Base-by-base conservation (phyloP, 2,888 invertebrate species). In the Capitulum mitella region DNA sequence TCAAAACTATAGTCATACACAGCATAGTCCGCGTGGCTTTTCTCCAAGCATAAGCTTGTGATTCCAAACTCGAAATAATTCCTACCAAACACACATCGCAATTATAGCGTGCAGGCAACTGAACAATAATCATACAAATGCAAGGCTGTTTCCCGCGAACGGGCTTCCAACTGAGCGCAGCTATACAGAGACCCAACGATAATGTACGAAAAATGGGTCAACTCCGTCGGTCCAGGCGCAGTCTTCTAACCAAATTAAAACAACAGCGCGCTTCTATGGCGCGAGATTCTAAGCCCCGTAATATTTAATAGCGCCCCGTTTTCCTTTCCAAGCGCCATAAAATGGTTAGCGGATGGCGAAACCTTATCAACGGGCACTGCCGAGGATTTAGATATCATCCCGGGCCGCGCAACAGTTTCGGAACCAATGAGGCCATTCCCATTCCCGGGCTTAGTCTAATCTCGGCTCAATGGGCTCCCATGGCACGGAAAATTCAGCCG, bases 361-460 rank as follows among this genome's bases (percentile, higher is more conserved):
- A 37, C 37, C 70, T 70, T 70, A 70, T 70, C 70, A 70, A 19
- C 70, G 37, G 70, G 26, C 70, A 3, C 10, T 16, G 70, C 29
- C 37, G 32, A 26, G 70, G 70, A 70, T 70, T 70, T 70, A 70
- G 70, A 14, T 29, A 70, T 70, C 70, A 70, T 34, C 70, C 70
- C 6, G 3, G 37, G 70, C 3, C 70, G 37, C 19, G 37, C 70
- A 70, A 70, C 70, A 70, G 70, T 37, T 37, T 19, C 70, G 22
- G 70, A 37, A 37, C 70, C 70, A 70, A 70, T 70, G 70, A 70
- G 70, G 70, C 37, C 70, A 70, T 70, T 70, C 34, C 70, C 70
- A 70, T 70, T 70, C 70, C 12, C 22, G 22, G 37, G 70, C 70
- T 70, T 70, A 70, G 70, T 70, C 70, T 70, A 70, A 70, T 70